Evolutionary conservation across 1,140 invertebrate genomes (phyloP).

Genomic region (Halesus radiatus): DNA sequence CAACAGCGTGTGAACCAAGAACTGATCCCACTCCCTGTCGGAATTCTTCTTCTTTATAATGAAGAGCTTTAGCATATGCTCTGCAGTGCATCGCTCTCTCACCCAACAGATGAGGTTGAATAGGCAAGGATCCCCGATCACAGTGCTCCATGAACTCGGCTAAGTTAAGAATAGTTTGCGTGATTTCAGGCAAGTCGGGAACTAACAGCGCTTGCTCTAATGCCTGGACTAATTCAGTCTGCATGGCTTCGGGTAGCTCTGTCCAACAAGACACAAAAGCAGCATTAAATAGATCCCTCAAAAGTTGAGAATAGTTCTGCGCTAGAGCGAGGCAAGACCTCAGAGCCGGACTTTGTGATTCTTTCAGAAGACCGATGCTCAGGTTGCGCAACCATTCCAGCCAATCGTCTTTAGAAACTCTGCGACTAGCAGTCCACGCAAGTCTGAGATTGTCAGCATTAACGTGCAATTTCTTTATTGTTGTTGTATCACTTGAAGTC

Average conservation of each 20-base stretch:
- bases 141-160: conserved; percentile 99
- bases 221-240: conserved; percentile 89
- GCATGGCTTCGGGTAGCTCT: conserved; percentile 86
- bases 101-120: conserved; percentile 87
- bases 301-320: conserved; percentile 93
- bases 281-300: conserved; percentile 97
- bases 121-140: conserved; percentile 93
- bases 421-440: conserved; percentile 90
- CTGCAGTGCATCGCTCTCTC: conserved; percentile 88
- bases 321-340: conserved; percentile 93
- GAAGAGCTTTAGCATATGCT: conserved; percentile 95
- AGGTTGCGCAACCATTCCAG: conserved; percentile 94
- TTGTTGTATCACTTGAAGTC: conserved; percentile 76
- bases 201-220: conserved; percentile 92
- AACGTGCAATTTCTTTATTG: conserved; percentile 85
- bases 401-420: conserved; percentile 98
- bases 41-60: conserved; percentile 99
- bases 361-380: conserved; percentile 94
- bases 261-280: conserved; percentile 99
- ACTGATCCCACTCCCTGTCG: conserved; percentile 74
- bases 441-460: conserved; percentile 87
- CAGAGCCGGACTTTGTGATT: conserved; percentile 94
- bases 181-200: conserved; percentile 96
- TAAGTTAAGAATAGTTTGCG: conserved; percentile 96
- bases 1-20: conserved; percentile 85